These are phyloP conservation scores for Triops cancriformis DNA, from an alignment of 1,140 invertebrate species.

Conservation along the genomic window DNA sequence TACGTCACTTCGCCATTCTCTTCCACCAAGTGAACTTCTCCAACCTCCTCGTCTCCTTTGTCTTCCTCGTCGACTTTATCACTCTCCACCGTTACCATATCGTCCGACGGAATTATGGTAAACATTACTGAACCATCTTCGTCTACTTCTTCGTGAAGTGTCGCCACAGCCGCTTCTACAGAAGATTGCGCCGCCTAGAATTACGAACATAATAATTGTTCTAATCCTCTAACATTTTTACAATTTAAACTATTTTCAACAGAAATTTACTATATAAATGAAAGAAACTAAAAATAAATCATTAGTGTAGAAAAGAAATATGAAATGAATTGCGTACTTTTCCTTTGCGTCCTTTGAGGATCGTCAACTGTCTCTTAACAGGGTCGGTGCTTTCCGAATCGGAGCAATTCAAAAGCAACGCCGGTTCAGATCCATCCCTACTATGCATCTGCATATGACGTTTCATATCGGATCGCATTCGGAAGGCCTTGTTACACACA, in stretches of 20 bases:
- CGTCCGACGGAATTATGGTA: slow-evolving; percentile 24
- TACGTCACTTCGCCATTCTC: slow-evolving; percentile 31
- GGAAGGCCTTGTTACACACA: slow-evolving; percentile 71
- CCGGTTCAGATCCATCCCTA: slow-evolving; percentile 43
- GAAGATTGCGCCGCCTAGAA: not conserved
- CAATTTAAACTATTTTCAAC: not conserved
- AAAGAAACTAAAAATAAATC: not conserved
- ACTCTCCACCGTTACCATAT: slow-evolving; percentile 25
- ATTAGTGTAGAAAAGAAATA: not conserved
- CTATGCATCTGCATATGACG: slow-evolving; percentile 73
- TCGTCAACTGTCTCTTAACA: slow-evolving; percentile 8
- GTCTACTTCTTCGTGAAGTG: slow-evolving; percentile 23
- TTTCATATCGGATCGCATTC: slow-evolving; percentile 77
- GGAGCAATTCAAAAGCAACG: slow-evolving; percentile 22
- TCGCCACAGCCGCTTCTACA: slow-evolving; percentile 23
- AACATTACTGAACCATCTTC: slow-evolving; percentile 26
- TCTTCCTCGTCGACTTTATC: slow-evolving; percentile 18
- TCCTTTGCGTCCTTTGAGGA: not conserved
- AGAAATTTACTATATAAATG: not conserved
- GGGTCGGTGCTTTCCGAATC: slow-evolving; percentile 17
- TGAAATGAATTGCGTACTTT: slow-evolving; percentile 7
- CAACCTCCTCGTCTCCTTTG: slow-evolving; percentile 11
- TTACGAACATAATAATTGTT: not conserved
- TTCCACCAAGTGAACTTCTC: slow-evolving; percentile 11
- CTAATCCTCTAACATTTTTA: not conserved